Evolutionary conservation across 2,888 invertebrate species (phyloP), one percentile per base, ranked within the genome.

Genomic region (Seira sanloemensis): DNA sequence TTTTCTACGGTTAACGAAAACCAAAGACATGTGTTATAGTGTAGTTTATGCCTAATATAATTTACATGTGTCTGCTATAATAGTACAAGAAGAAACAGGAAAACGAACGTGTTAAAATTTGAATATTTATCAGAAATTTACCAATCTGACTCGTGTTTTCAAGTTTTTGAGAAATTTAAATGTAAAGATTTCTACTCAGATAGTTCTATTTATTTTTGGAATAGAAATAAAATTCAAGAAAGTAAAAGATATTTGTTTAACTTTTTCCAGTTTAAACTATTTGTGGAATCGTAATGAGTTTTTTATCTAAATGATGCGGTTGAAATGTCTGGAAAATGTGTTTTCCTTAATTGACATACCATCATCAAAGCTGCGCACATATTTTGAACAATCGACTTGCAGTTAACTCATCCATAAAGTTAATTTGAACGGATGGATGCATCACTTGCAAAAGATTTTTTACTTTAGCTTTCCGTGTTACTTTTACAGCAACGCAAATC

Each of bases 221-320:
- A n/a, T n/a, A n/a, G n/a, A n/a, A n/a, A n/a, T n/a, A n/a, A n/a
- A n/a, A n/a, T n/a, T n/a, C n/a, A n/a, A n/a, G n/a, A n/a, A n/a
- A n/a, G n/a, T n/a, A n/a, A n/a, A n/a, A n/a, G n/a, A n/a, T n/a
- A n/a, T n/a, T n/a, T n/a, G n/a, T n/a, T n/a, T n/a, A n/a, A n/a
- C n/a, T n/a, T n/a, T n/a, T n/a, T n/a, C n/a, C n/a, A n/a, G n/a
- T n/a, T n/a, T n/a, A n/a, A n/a, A n/a, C n/a, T n/a, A n/a, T n/a
- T n/a, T n/a, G n/a, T n/a, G n/a, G n/a, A n/a, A n/a, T n/a, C n/a
- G 50, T 50, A 50, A 50, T 50, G 50, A 50, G 50, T 50, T 50
- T 50, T 50, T 50, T 50, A 50, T 50, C 50, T 50, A n/a, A 12
- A 50, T 2, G 50, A 7, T 7, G 16, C 50, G 50, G 50, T n/a